phyloP scores from a whole-genome alignment of 2,888 invertebrate species.

The Stenodera caucasica region DNA sequence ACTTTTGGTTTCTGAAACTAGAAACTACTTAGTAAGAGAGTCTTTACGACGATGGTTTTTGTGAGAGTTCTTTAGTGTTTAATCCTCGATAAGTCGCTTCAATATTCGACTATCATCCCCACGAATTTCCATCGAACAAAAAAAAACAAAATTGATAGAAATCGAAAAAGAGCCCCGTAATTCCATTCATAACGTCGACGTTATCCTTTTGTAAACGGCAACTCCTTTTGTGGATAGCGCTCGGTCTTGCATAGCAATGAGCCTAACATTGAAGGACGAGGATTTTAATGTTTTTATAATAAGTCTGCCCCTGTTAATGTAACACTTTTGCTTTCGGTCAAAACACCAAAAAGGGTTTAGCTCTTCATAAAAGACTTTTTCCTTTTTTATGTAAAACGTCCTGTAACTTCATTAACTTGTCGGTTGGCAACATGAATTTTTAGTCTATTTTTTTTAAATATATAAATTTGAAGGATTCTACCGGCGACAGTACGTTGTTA shows the following conservation, averaged over 20 bases:
- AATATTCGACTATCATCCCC: conserved; percentile 7
- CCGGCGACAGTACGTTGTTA: conserved; percentile 13
- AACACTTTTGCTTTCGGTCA: conserved; percentile 51
- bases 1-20: conserved; percentile 46
- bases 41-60: conserved; percentile 40
- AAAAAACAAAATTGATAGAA: not conserved
- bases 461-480: conserved; percentile 16
- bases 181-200: conserved; percentile 28
- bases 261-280: conserved; percentile 39
- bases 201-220: conserved; percentile 49
- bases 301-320: conserved; percentile 41
- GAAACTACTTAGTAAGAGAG: conserved; percentile 37
- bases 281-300: conserved; percentile 58
- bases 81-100: conserved; percentile 25
- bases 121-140: not conserved
- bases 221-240: conserved; percentile 50
- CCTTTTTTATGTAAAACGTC: conserved; percentile 55
- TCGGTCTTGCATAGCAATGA: conserved; percentile 56
- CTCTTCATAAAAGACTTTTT: conserved; percentile 50
- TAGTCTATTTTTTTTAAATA: conserved; percentile 17
- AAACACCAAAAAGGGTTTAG: conserved; percentile 43
- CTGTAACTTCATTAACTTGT: conserved; percentile 46
- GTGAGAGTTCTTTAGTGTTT: conserved; percentile 30
- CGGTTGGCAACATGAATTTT: conserved; percentile 40
- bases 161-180: not conserved